Base-by-base conservation (phyloP, 2,797 vertebrate species). In the Crax fasciolata region DNA sequence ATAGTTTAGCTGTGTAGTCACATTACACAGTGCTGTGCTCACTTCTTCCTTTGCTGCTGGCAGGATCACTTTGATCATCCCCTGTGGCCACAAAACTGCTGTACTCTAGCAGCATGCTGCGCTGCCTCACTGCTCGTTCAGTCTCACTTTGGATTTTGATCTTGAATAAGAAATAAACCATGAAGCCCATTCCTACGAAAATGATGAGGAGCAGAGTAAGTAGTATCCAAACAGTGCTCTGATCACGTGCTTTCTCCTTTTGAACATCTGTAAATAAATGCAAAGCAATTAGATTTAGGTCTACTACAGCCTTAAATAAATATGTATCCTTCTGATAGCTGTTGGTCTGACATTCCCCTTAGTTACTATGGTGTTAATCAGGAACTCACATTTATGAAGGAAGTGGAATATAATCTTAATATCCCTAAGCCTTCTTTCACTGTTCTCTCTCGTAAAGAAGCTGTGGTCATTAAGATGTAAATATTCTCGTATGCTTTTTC, bases 211-310 rank as follows among this genome's bases (percentile, higher is more conserved):
- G 18, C 32, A 95, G 68, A 48, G 28, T 72, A 79, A 90, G 49
- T 10, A 71, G 27, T 11, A 96, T 65, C 93, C 89, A 92, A 10
- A 28, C 84, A 87, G 78, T 93, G 30, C 18, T 18, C 30, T 44
- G 61, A 74, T 44, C 23, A 21, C 12, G 48, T 46, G 16, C 28
- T 66, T 90, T 71, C 21, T 49, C 10, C 27, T 73, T 84, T 82
- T n/a, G n/a, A 18, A 20, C 15, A 58, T 61, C 96, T 97, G 81
- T 39, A 89, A 94, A 92, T 43, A 87, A 84, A 82, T 30, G 35
- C 18, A 88, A 80, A 83, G 8, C 11, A 88, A 81, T 63, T 23
- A 84, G 4, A 68, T 89, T n/a, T 38, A 1, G 28, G 18, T 58
- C 6, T 74, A 32, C 10, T 52, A 11, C 41, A 66, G 48, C 8